phyloP scores from a whole-genome alignment of 2,888 invertebrate genomes.

The Podotricha telesiphe region DNA sequence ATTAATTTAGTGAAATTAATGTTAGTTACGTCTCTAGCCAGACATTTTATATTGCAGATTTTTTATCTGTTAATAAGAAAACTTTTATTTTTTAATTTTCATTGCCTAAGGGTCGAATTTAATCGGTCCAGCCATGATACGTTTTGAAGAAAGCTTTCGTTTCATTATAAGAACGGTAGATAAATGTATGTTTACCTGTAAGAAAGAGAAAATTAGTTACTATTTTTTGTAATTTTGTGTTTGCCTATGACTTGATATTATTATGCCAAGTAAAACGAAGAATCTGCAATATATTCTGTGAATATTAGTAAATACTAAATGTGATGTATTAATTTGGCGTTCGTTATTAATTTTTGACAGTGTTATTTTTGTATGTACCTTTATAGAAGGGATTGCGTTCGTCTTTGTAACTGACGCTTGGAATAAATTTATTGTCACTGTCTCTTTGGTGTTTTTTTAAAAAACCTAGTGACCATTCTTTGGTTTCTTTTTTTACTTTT shows the following conservation, averaged over 20 bases:
- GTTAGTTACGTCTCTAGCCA: slow-evolving; percentile 10
- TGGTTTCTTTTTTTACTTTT: background rate
- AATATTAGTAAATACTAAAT: slow-evolving; percentile 48
- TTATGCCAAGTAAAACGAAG: background rate
- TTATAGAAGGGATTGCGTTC: slow-evolving; percentile 54
- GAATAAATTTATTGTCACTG: slow-evolving; percentile 61
- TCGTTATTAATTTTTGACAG: slow-evolving; percentile 42
- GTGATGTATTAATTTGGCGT: slow-evolving; percentile 55
- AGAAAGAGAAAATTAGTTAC: background rate
- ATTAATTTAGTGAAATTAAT: slow-evolving; percentile 18
- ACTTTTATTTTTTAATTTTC: background rate
- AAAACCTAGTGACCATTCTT: too few relatives aligned
- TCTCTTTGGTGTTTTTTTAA: slow-evolving; percentile 49
- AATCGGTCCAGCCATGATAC: slow-evolving; percentile 13
- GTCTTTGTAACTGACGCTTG: slow-evolving; percentile 68
- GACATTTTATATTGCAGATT: slow-evolving; percentile 23
- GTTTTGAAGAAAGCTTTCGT: slow-evolving; percentile 8
- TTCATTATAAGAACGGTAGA: slow-evolving; percentile 12
- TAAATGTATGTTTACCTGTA: slow-evolving; percentile 15
- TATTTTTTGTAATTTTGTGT: background rate
- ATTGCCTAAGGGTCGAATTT: background rate
- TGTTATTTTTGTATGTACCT: slow-evolving; percentile 55
- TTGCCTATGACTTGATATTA: background rate
- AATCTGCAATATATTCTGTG: slow-evolving; percentile 25
- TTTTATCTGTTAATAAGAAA: background rate